Evolutionary conservation across 2,888 invertebrate genomes (phyloP).

Genomic region (Andrena bucephala): DNA sequence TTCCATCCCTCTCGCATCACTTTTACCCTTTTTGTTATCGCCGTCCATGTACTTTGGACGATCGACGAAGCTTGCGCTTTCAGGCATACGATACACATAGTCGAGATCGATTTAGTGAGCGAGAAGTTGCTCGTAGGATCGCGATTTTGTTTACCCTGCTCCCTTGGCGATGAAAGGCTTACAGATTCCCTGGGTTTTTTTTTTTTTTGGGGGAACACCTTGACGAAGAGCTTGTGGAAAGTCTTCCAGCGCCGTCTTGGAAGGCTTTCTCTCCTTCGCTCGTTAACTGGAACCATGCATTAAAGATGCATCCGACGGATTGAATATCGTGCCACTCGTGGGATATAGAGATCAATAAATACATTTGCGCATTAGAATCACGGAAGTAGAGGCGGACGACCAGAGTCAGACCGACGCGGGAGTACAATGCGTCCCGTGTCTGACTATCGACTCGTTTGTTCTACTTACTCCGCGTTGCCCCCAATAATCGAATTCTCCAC

Average conservation of each 20-base stretch:
- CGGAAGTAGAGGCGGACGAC: background rate
- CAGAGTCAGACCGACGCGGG: background rate
- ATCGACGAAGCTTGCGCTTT: conserved; percentile 58
- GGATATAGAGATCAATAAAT: background rate
- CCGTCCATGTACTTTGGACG: conserved; percentile 6
- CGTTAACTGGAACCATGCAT: too few relatives aligned
- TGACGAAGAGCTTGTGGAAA: background rate
- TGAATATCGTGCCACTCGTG: background rate
- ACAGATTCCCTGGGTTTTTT: background rate
- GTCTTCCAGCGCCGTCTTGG: background rate
- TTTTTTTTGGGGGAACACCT: background rate
- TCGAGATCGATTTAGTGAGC: conserved; percentile 21
- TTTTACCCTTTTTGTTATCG: background rate
- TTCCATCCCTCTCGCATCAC: background rate
- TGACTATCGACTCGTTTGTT: conserved; percentile 13
- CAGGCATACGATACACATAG: conserved; percentile 46
- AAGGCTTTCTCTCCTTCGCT: too few relatives aligned
- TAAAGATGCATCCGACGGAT: too few relatives aligned
- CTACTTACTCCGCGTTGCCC: conserved; percentile 23
- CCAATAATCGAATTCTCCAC: background rate
- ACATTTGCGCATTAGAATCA: background rate
- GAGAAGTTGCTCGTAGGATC: conserved; percentile 16
- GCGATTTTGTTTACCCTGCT: conserved; percentile 15
- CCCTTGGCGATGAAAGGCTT: conserved; percentile 16
- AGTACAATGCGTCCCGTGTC: conserved; percentile 4